These are phyloP conservation scores for Spialia ferax DNA, from an alignment of 2,888 invertebrate species.

Conservation along the genomic window DNA sequence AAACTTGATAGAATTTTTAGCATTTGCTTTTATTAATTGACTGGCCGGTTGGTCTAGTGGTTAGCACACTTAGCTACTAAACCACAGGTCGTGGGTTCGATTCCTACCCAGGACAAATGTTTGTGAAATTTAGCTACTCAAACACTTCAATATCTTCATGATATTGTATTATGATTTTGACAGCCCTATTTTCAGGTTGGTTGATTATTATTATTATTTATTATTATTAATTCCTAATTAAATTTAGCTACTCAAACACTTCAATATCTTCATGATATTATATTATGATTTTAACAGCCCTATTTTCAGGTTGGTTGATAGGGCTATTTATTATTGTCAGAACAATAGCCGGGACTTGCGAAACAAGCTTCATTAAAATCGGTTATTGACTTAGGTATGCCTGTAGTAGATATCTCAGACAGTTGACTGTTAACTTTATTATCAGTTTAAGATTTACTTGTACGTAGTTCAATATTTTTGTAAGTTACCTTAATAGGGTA, in stretches of 20 bases:
- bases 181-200: constrained; percentile 36
- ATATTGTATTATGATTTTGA: constrained; percentile 10
- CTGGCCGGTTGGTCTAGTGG: too few species aligned
- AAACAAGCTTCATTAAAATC: constrained; percentile 50
- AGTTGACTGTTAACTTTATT: constrained; percentile 47
- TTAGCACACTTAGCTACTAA: too few species aligned
- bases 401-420: constrained; percentile 50
- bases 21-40: too few species aligned
- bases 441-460: constrained; percentile 45
- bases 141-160: background rate
- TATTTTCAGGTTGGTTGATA: constrained; percentile 43
- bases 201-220: too few species aligned
- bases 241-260: background rate
- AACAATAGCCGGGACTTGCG: constrained; percentile 48
- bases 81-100: too few species aligned
- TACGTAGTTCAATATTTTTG: constrained; percentile 34
- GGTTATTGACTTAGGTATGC: constrained; percentile 45
- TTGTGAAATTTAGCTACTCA: background rate
- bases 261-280: background rate
- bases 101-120: too few species aligned
- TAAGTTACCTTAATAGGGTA: background rate
- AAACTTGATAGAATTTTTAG: too few species aligned
- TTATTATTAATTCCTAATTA: background rate
- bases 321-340: constrained; percentile 50
- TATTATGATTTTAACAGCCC: constrained; percentile 25